Percentiles rank a stretch among this genome's conserved stretches.
Evolutionary conservation across 1,140 invertebrate species (phyloP).

Genomic region (Drosophila bocki): DNA sequence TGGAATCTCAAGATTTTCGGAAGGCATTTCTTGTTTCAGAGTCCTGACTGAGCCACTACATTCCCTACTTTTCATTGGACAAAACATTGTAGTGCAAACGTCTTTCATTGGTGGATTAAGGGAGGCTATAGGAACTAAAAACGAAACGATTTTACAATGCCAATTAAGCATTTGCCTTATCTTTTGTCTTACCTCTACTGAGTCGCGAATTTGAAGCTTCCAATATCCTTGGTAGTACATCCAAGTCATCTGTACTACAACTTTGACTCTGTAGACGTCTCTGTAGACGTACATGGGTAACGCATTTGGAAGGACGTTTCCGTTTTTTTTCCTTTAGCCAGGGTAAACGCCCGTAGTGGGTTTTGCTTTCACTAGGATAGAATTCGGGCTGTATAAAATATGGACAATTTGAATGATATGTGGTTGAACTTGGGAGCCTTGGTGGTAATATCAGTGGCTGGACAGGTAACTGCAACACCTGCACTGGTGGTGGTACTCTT

Average conservation of each 20-base stretch:
- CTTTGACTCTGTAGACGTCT: constrained; percentile 9
- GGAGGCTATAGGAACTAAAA: neutral
- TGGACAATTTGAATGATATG: neutral
- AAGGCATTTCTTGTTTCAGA: neutral
- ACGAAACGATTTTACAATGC: neutral
- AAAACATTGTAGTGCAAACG: constrained; percentile 60
- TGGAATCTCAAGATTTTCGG: too few relatives aligned
- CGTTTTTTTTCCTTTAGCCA: constrained; percentile 25
- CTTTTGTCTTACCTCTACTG: neutral
- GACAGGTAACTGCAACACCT: constrained; percentile 38
- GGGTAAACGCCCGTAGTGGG: neutral
- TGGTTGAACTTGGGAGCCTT: neutral
- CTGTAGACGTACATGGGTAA: constrained; percentile 3
- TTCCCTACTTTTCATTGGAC: constrained; percentile 4
- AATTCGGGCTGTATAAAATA: neutral
- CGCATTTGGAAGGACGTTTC: constrained; percentile 14
- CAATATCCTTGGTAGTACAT: constrained; percentile 11
- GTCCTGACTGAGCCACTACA: neutral
- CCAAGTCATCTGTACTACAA: constrained; percentile 35
- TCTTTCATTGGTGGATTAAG: constrained; percentile 14
- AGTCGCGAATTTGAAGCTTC: neutral
- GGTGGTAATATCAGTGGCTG: constrained; percentile 51
- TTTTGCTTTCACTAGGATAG: neutral
- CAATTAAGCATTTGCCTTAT: neutral
- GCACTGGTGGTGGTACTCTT: neutral